phyloP scores from a whole-genome alignment of 2,797 vertebrate genomes.

The Gymnocypris eckloni region DNA sequence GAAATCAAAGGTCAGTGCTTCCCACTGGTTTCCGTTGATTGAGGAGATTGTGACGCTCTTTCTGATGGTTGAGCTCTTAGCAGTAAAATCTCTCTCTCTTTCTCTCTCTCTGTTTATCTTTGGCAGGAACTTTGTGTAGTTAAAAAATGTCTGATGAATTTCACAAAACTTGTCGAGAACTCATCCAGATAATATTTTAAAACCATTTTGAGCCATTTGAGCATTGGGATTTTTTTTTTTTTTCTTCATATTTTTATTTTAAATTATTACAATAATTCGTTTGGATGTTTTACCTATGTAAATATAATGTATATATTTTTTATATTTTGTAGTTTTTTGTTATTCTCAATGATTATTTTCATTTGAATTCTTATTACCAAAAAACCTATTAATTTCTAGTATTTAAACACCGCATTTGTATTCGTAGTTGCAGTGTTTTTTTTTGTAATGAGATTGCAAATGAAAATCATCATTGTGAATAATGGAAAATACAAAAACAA shows the following conservation, averaged over 20 bases:
- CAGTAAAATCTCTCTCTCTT: background rate
- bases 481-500: background rate
- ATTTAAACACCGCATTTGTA: background rate
- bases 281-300: background rate
- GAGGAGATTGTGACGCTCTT: background rate
- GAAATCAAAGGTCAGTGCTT: background rate
- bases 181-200: background rate
- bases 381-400: background rate
- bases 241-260: background rate
- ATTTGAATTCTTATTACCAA: background rate
- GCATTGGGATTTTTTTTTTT: background rate
- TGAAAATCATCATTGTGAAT: background rate
- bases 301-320: background rate
- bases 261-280: background rate
- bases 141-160: background rate
- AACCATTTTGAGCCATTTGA: background rate
- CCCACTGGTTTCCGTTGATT: background rate
- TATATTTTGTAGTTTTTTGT: background rate
- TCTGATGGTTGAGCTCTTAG: background rate
- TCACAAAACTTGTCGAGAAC: conserved; percentile 55
- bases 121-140: background rate
- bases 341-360: background rate
- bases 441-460: background rate
- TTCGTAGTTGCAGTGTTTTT: background rate
- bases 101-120: background rate